Evolutionary conservation across 2,888 invertebrate species (phyloP).

Genomic region (Noctuana brunneofusca): DNA sequence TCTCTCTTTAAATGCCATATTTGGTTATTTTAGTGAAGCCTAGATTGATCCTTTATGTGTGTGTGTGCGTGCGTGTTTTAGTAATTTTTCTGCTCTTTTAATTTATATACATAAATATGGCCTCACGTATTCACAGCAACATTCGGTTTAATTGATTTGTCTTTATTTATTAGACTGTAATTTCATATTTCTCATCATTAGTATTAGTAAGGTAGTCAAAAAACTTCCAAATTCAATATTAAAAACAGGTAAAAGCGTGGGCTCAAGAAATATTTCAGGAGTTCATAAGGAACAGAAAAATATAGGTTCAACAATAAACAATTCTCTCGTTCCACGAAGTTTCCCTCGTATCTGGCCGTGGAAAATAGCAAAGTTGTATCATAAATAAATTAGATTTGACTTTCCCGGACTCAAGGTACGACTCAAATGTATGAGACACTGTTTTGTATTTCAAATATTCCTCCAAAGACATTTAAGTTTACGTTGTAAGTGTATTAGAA

Average conservation of each 20-base stretch:
- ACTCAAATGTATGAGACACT: slow-evolving; percentile 2
- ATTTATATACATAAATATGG: too few species aligned
- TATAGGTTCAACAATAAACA: slow-evolving; percentile 10
- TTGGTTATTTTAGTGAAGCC: too few species aligned
- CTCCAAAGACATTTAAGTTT: background rate
- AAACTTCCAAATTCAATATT: background rate
- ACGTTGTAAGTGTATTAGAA: background rate
- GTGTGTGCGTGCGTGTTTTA: too few species aligned
- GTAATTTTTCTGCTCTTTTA: too few species aligned
- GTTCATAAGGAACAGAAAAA: slow-evolving; percentile 6
- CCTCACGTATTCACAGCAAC: too few species aligned
- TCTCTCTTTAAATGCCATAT: background rate
- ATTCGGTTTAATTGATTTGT: too few species aligned
- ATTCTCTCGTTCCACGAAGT: slow-evolving; percentile 8
- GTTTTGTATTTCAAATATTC: background rate
- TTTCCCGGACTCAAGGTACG: background rate
- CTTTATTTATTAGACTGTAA: too few species aligned
- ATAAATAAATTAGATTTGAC: slow-evolving; percentile 23
- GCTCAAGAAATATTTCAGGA: slow-evolving; percentile 5
- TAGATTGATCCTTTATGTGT: too few species aligned
- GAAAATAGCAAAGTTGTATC: slow-evolving; percentile 9
- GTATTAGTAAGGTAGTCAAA: too few species aligned
- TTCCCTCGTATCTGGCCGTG: background rate
- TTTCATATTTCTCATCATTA: background rate
- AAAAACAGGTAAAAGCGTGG: background rate